These are phyloP conservation scores for Meta bourneti DNA, from an alignment of 2,888 invertebrate genomes.

Conservation along the genomic window DNA sequence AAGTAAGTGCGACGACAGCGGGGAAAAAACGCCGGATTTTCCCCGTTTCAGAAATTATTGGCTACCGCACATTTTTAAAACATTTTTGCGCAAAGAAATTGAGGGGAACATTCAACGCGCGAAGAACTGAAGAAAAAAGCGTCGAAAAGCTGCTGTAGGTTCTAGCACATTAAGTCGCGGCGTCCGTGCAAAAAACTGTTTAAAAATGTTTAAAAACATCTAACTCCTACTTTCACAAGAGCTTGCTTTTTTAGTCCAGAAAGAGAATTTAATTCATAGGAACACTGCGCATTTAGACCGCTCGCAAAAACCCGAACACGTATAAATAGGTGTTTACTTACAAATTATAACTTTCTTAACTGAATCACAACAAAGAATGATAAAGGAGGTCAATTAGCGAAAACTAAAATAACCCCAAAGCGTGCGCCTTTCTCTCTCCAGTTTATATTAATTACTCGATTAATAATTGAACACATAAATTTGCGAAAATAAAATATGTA, in stretches of 20 bases:
- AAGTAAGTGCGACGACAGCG: constrained; percentile 16
- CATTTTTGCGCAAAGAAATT: constrained; percentile 36
- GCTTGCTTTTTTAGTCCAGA: constrained; percentile 4
- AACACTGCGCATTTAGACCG: not conserved
- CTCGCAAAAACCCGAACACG: not conserved
- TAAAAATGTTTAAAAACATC: constrained; percentile 29
- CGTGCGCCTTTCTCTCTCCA: not conserved
- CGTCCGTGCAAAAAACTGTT: constrained; percentile 13
- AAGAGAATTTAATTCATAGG: not conserved
- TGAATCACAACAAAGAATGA: constrained; percentile 2
- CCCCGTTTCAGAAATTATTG: constrained; percentile 61
- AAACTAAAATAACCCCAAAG: not conserved
- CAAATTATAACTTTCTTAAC: constrained; percentile 2
- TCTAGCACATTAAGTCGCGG: constrained; percentile 36
- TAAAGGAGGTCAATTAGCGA: not conserved
- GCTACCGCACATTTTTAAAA: constrained; percentile 58
- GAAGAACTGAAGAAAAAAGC: constrained; percentile 13
- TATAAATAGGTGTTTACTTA: constrained; percentile 17
- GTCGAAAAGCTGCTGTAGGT: constrained; percentile 1
- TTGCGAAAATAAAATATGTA: not conserved
- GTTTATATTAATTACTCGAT: not conserved
- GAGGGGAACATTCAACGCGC: not conserved
- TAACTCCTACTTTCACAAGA: constrained; percentile 3
- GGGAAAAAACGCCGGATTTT: constrained; percentile 21
- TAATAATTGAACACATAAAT: not conserved